Evolutionary conservation across 2,888 invertebrate species (phyloP), one percentile per base, ranked within the genome.

Genomic region (Julus scanicus): DNA sequence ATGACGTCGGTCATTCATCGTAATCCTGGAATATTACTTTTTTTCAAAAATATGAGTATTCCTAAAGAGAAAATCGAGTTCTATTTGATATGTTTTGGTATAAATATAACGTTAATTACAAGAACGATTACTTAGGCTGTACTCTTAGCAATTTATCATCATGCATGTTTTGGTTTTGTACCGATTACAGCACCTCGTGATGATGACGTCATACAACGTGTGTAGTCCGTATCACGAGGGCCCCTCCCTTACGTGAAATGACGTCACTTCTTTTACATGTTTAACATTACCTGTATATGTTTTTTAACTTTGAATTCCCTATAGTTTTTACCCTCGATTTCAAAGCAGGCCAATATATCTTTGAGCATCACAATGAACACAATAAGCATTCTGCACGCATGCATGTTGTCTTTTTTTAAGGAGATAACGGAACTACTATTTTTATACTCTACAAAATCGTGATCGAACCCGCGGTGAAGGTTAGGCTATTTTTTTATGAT

Each of bases 341-440:
- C 53, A 15, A 53, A 53, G 53, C 48, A 11, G 48, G 48, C 48
- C 48, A 8, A 48, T 48, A 9, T 53, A 53, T 53, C 53, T 53
- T 11, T n/a, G 13, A 53, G 53, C 53, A 53, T 53, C 53, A 53
- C 53, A 53, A 53, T 53, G 53, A 15, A 11, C 53, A 53, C 53
- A 53, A 53, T 53, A 53, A 53, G 53, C 53, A 53, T 53, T 53
- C 53, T 53, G 53, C 53, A 53, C 53, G 53, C 53, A 53, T 53
- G 53, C 53, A 53, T 53, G 53, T 53, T 53, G 53, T 53, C 53
- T 15, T 53, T 53, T 53, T 53, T 53, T 53, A n/a, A 53, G 53
- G 53, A 53, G 53, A 53, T 53, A 53, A 53, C 53, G 53, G 53
- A 53, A 53, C 53, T 53, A 53, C 53, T 53, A 53, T 53, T 53